A percentile compares a stretch with the other conserved stretches of the same genome.
Evolutionary conservation across 1,140 invertebrate genomes (phyloP).

Genomic region (Batillaria attramentaria): DNA sequence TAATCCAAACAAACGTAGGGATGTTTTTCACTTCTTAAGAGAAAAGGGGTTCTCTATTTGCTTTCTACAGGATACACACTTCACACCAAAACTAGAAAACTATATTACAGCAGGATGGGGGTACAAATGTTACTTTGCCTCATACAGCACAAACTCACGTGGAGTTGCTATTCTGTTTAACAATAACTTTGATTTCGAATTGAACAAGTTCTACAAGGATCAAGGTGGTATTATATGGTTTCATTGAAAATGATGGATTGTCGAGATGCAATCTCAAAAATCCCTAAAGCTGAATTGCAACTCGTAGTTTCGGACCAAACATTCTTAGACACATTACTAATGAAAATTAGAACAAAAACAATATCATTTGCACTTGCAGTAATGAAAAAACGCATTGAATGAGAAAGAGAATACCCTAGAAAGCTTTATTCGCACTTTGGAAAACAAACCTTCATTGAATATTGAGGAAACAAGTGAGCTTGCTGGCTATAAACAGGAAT

Average conservation of each 20-base stretch:
- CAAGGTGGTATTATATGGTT: neutral
- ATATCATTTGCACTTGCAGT: neutral
- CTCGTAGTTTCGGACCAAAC: too few species aligned
- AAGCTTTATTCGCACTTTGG: too few species aligned
- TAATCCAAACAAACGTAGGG: neutral
- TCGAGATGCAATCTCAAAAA: neutral
- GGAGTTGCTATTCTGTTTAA: slow-evolving; percentile 31
- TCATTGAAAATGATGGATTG: neutral
- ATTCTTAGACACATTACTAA: neutral
- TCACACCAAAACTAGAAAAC: slow-evolving; percentile 26
- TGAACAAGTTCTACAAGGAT: neutral
- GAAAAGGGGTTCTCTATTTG: neutral
- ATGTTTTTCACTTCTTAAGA: slow-evolving; percentile 6
- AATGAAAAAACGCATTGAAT: neutral
- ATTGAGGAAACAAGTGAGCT: too few species aligned
- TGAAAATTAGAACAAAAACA: neutral
- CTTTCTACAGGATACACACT: slow-evolving; percentile 44
- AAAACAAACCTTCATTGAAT: too few species aligned
- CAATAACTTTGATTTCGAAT: neutral
- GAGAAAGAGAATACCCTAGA: too few species aligned
- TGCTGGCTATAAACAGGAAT: too few species aligned
- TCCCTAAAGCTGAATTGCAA: too few species aligned
- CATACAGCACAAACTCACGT: slow-evolving; percentile 35
- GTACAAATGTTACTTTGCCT: slow-evolving; percentile 32
- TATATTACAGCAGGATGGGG: slow-evolving; percentile 35